A percentile compares a stretch with the other conserved stretches of the same genome.
Conservation (phyloP, 2,113 vertebrate genomes). For the Sphyrna mokarran region DNA sequence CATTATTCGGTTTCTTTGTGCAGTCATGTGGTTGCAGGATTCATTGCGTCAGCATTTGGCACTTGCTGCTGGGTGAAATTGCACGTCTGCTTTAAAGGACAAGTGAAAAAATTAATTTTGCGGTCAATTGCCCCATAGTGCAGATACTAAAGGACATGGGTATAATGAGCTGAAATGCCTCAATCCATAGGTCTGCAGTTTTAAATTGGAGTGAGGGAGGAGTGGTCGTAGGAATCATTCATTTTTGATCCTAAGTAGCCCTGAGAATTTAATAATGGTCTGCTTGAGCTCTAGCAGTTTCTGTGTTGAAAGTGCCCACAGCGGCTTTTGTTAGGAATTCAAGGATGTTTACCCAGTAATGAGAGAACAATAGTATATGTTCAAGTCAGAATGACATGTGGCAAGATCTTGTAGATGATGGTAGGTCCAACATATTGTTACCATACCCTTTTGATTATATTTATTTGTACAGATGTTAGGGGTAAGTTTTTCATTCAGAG, state of each 20-base stretch:
- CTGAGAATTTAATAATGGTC: neutral
- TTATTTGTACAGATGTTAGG: no score
- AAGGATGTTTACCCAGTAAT: neutral
- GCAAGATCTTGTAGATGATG: neutral
- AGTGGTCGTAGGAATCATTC: neutral
- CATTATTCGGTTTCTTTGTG: neutral
- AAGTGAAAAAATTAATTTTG: neutral
- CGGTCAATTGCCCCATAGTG: neutral
- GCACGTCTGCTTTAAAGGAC: neutral
- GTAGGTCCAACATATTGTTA: neutral
- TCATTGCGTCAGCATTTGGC: neutral
- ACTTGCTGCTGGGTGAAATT: neutral
- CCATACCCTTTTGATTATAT: neutral
- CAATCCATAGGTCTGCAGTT: neutral
- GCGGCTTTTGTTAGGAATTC: neutral
- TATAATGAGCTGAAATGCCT: neutral
- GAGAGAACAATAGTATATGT: neutral
- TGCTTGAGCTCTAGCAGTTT: neutral
- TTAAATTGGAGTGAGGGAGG: neutral
- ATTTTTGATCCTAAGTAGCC: neutral
- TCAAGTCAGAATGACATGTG: neutral
- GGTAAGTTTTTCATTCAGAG: no score
- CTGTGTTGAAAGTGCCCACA: neutral
- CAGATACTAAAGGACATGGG: neutral
- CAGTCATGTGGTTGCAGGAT: neutral